Evolutionary conservation across 2,888 invertebrate species (phyloP).

Genomic region (Netelia fuscicornis): DNA sequence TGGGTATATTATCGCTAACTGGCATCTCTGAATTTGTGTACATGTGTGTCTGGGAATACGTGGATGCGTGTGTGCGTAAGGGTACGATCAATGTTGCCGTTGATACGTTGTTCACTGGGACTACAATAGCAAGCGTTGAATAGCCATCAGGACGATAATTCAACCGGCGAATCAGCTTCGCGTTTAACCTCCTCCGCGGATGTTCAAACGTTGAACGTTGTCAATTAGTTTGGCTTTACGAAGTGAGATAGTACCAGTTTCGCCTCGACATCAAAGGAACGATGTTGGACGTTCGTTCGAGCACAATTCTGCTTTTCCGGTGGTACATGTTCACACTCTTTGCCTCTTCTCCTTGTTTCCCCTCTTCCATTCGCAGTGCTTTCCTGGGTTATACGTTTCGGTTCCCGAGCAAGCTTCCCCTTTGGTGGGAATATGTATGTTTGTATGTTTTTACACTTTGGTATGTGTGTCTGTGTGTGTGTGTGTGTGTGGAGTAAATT

Average conservation of each 20-base stretch:
- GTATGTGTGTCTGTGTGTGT: too few relatives aligned
- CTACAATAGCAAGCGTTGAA: slow-evolving; percentile 26
- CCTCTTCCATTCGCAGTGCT: slow-evolving; percentile 11
- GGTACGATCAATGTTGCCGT: slow-evolving; percentile 37
- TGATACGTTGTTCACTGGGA: slow-evolving; percentile 19
- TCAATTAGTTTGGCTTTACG: slow-evolving; percentile 54
- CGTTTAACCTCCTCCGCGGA: slow-evolving; percentile 55
- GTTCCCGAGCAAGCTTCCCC: slow-evolving; percentile 40
- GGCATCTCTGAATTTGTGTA: background rate
- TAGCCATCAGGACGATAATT: slow-evolving; percentile 59
- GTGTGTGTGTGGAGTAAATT: slow-evolving; percentile 32
- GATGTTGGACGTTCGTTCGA: slow-evolving; percentile 40
- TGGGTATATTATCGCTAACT: slow-evolving; percentile 52
- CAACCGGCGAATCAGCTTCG: slow-evolving; percentile 33
- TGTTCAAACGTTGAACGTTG: slow-evolving; percentile 66
- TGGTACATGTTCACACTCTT: slow-evolving; percentile 28
- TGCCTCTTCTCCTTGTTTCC: slow-evolving; percentile 21
- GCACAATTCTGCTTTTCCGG: slow-evolving; percentile 55
- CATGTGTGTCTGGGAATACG: slow-evolving; percentile 6
- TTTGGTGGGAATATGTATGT: background rate
- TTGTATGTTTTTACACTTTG: background rate
- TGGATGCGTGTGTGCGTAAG: slow-evolving; percentile 22
- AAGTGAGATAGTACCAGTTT: slow-evolving; percentile 22
- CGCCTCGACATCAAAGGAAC: slow-evolving; percentile 62
- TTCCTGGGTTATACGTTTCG: slow-evolving; percentile 21